A percentile compares a stretch with the other conserved stretches of the same genome.
These are phyloP conservation scores for Aldabrachelys gigantea DNA, from an alignment of 2,113 vertebrate species.

Conservation along the genomic window DNA sequence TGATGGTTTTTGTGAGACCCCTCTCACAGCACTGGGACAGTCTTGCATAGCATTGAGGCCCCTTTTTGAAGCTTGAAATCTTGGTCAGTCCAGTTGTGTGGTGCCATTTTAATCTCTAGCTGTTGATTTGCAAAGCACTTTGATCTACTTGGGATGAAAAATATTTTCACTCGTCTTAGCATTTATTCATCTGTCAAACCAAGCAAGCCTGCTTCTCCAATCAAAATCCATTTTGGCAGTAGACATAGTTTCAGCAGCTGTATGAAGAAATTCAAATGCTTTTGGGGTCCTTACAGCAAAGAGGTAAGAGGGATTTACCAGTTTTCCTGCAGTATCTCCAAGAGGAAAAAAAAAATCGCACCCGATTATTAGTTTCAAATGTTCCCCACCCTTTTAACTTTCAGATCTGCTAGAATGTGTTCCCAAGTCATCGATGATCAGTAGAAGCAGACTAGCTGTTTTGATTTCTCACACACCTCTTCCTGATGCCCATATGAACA, in stretches of 20 bases:
- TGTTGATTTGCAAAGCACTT: neutral
- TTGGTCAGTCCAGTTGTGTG: neutral
- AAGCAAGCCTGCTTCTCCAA: neutral
- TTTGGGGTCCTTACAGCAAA: neutral
- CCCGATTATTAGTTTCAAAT: neutral
- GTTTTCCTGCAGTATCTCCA: neutral
- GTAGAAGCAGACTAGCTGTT: neutral
- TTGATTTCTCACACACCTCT: neutral
- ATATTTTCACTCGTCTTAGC: no score
- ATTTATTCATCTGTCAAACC: neutral
- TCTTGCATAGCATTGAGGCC: neutral
- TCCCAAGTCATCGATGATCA: accelerated
- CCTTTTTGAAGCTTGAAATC: neutral
- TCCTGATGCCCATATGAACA: neutral
- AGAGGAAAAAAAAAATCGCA: neutral
- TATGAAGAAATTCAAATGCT: neutral
- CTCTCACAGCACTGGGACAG: neutral
- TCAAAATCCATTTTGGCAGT: neutral
- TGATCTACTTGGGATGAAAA: neutral
- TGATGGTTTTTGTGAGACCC: neutral
- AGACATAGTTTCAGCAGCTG: neutral
- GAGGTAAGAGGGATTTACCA: neutral
- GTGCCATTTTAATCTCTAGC: neutral
- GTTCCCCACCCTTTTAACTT: neutral
- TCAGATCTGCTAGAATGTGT: neutral